Base-by-base conservation (phyloP, 2,113 vertebrate species). In the Archocentrus centrarchus region DNA sequence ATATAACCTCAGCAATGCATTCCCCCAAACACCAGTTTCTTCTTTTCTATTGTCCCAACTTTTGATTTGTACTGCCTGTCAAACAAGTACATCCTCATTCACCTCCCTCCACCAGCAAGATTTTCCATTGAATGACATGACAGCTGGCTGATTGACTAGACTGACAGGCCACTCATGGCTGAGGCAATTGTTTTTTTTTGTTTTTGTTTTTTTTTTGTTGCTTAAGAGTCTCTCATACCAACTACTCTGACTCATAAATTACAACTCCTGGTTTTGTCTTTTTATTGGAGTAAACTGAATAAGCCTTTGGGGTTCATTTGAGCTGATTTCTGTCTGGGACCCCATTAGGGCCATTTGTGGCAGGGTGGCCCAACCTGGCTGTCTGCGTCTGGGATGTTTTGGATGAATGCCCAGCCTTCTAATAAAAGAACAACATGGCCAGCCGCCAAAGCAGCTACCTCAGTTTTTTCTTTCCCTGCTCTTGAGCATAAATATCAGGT, bases 361-460 rank as follows among this genome's bases (percentile, higher is more conserved):
- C 83, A 55, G 53, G n/a, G 50, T 79, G 81, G 66, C 77, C 77
- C n/a, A 37, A 41, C 79, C 63, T 15, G 7, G 7, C 13, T 27
- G 82, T 79, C 81, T 68, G 24, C 35, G 47, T 88, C 77, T 83
- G 76, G 70, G 63, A 13, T 30, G 50, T 78, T 75, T 85, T 91
- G 87, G 91, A 87, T 9, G 7, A 58, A 44, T 3, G 83, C 88
- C 88, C 75, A 82, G 84, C 64, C 2, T 59, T 70, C 44, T 61
- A 39, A 39, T 88, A 68, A 53, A 24, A 53, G 62, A 75, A n/a
- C 47, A 53, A 0, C 15, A 10, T 81, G 91, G 89, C 85, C 7
- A 7, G 8, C 70, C 41, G 80, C 87, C 89, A 90, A 58, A 27
- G 24, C 22, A 1, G 20, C 47, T 73, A 53, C 53, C 47, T 73